These are phyloP conservation scores for Plectrocnemia conspersa DNA, from an alignment of 1,140 invertebrate genomes.

Conservation along the genomic window DNA sequence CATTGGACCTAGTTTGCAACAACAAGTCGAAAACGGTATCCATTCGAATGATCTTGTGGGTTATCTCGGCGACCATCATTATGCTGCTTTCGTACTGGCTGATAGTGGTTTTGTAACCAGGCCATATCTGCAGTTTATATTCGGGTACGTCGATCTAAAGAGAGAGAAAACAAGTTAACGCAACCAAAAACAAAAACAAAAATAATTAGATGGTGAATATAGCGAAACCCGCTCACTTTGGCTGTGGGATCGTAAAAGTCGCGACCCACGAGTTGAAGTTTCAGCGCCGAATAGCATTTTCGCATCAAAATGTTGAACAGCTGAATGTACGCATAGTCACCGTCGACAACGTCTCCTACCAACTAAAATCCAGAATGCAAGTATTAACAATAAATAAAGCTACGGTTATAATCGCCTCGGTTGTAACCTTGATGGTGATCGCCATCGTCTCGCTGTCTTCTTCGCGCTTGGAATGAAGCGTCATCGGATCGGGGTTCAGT, in stretches of 20 bases:
- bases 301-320: constrained; percentile 74
- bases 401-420: no score
- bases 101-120: constrained; percentile 74
- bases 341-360: constrained; percentile 49
- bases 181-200: constrained; percentile 13
- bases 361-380: no score
- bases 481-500: constrained; percentile 50
- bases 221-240: no score
- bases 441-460: constrained; percentile 45
- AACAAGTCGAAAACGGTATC: constrained; percentile 59
- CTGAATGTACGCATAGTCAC: constrained; percentile 59
- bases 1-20: no score
- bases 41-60: constrained; percentile 62
- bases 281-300: constrained; percentile 59
- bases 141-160: constrained; percentile 51
- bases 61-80: constrained; percentile 69
- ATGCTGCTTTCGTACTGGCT: constrained; percentile 69
- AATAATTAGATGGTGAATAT: no score
- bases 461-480: constrained; percentile 46
- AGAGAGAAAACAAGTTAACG: constrained; percentile 20
- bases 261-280: constrained; percentile 66
- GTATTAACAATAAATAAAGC: no score
- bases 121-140: constrained; percentile 61
- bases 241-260: constrained; percentile 72
- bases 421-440: constrained; percentile 51